A percentile compares a stretch with the other conserved stretches of the same genome.
phyloP scores from a whole-genome alignment of 2,797 vertebrate genomes.

The Balearica regulorum region DNA sequence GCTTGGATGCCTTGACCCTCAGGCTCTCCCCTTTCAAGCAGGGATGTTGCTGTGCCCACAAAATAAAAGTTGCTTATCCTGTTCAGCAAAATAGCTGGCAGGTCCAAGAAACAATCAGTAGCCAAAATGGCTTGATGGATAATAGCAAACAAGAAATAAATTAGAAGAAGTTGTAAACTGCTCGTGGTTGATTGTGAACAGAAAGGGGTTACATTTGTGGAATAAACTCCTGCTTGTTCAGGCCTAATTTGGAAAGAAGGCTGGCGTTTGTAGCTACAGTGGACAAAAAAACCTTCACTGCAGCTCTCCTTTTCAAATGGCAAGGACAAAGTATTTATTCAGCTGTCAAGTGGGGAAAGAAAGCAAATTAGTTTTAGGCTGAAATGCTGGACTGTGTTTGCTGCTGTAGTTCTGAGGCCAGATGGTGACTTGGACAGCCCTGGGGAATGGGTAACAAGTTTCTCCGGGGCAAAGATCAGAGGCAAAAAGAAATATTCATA shows the following conservation, averaged over 20 bases:
- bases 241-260: conserved; percentile 38
- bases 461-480: conserved; percentile 31
- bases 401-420: conserved; percentile 30
- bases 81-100: background rate
- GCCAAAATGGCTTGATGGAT: background rate
- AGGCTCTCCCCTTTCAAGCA: background rate
- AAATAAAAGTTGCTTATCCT: background rate
- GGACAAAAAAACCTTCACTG: conserved; percentile 19
- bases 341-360: conserved; percentile 64
- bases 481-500: conserved; percentile 41
- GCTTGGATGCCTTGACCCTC: background rate
- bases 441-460: background rate
- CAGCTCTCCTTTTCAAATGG: conserved; percentile 18
- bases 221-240: conserved; percentile 34
- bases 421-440: conserved; percentile 41
- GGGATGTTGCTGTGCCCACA: background rate
- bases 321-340: conserved; percentile 64
- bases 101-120: background rate
- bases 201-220: conserved; percentile 36
- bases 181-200: background rate
- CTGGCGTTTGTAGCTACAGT: conserved; percentile 17
- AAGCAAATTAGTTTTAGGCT: conserved; percentile 64
- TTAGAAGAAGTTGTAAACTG: conserved; percentile 1
- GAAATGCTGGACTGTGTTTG: conserved; percentile 6
- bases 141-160: conserved; percentile 17